Conservation (phyloP, 2,113 vertebrate species). For the Saguinus imperator region DNA sequence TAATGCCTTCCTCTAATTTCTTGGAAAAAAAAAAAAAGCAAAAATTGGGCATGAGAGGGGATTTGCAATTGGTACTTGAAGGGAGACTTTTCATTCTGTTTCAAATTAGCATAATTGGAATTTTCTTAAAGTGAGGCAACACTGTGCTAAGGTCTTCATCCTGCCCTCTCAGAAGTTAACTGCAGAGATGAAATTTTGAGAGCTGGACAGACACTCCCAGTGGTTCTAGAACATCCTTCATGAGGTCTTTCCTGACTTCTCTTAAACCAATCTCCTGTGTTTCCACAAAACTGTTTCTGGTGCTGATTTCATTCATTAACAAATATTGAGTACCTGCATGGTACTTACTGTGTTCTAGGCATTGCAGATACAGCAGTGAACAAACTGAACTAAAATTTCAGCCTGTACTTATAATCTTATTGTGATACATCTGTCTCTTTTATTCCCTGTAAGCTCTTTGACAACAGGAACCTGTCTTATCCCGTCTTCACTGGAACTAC, state of each 20-base stretch:
- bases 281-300: neutral
- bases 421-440: neutral
- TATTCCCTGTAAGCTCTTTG: neutral
- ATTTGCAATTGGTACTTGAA: neutral
- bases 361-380: neutral
- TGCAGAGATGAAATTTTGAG: neutral
- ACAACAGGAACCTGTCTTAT: neutral
- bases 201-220: neutral
- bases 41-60: neutral
- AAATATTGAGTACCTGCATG: neutral
- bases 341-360: neutral
- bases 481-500: neutral
- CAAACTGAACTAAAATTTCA: neutral
- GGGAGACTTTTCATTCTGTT: neutral
- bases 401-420: neutral
- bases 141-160: neutral
- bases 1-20: no score
- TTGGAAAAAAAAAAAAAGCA: no score
- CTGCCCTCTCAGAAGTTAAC: neutral
- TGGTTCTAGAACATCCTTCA: neutral
- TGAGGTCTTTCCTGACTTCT: neutral
- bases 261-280: neutral
- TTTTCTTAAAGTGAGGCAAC: neutral
- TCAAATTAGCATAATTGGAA: slow-evolving; percentile 10
- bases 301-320: neutral